A percentile compares a stretch with the other conserved stretches of the same genome.
phyloP scores from a whole-genome alignment of 2,797 vertebrate species.

The Microcaecilia unicolor region DNA sequence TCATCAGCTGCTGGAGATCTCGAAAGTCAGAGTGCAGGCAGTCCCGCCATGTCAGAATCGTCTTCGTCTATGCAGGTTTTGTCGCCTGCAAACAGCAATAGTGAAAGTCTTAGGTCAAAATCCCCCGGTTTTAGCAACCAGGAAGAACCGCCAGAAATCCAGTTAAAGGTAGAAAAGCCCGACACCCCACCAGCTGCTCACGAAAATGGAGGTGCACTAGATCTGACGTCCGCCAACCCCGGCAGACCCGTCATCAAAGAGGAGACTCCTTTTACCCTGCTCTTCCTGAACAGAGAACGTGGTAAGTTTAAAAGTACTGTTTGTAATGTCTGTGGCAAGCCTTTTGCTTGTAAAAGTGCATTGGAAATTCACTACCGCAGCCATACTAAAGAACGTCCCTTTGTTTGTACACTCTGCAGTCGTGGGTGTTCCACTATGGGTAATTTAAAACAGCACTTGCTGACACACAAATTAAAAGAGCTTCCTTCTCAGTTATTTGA shows the following conservation, averaged over 20 bases:
- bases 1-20: constrained; percentile 75
- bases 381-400: constrained; percentile 71
- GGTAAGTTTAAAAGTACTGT: constrained; percentile 74
- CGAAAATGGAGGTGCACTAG: constrained; percentile 83
- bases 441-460: constrained; percentile 71
- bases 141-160: constrained; percentile 73
- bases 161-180: constrained; percentile 90
- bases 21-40: constrained; percentile 87
- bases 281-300: constrained; percentile 93
- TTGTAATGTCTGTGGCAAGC: constrained; percentile 72
- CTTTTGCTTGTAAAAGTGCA: constrained; percentile 70
- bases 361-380: constrained; percentile 73
- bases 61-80: constrained; percentile 85
- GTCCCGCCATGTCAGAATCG: constrained; percentile 87
- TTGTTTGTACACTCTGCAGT: constrained; percentile 64
- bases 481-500: constrained; percentile 65
- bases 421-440: constrained; percentile 70
- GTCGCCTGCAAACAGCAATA: constrained; percentile 81
- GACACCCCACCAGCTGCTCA: constrained; percentile 79
- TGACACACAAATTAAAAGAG: constrained; percentile 64
- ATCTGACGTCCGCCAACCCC: constrained; percentile 84
- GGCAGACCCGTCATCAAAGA: constrained; percentile 85
- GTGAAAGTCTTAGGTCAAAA: constrained; percentile 82
- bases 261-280: constrained; percentile 91
- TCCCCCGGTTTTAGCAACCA: constrained; percentile 71